Evolutionary conservation across 1,140 invertebrate species (phyloP).

Genomic region (Solenopsis invicta): DNA sequence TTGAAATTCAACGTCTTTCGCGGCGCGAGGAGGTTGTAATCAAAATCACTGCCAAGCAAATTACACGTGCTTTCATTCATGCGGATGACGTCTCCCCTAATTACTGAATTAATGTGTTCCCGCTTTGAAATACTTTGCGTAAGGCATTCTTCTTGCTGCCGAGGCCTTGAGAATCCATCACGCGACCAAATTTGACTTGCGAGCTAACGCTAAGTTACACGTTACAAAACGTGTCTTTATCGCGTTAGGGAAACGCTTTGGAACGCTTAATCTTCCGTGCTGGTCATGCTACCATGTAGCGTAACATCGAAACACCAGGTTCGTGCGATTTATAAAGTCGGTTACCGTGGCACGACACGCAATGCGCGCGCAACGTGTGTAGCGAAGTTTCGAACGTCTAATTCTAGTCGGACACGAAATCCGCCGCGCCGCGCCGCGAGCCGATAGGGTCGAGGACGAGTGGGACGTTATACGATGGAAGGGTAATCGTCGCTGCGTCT

Average conservation of each 20-base stretch:
- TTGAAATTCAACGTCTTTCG: neutral
- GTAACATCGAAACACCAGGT: constrained; percentile 14
- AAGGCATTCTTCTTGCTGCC: neutral
- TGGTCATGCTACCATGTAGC: neutral
- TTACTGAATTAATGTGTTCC: constrained; percentile 49
- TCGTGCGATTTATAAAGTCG: constrained; percentile 43
- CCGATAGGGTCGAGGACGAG: neutral
- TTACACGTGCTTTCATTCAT: constrained; percentile 27
- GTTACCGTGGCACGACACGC: constrained; percentile 49
- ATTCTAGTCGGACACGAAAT: constrained; percentile 25
- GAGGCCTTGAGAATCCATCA: neutral
- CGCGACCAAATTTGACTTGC: neutral
- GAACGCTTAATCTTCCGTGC: constrained; percentile 10
- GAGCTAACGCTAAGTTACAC: neutral
- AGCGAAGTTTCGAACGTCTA: constrained; percentile 23
- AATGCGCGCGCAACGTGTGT: neutral
- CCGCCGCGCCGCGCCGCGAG: too few species aligned
- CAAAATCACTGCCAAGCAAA: constrained; percentile 35
- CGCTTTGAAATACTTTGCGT: neutral
- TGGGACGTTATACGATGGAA: neutral
- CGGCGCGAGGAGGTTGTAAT: constrained; percentile 24
- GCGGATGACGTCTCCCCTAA: constrained; percentile 28
- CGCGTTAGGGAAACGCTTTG: neutral
- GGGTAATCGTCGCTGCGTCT: neutral
- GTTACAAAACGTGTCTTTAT: constrained; percentile 9